phyloP scores from a whole-genome alignment of 2,113 vertebrate genomes.

The Syrrhaptes paradoxus region DNA sequence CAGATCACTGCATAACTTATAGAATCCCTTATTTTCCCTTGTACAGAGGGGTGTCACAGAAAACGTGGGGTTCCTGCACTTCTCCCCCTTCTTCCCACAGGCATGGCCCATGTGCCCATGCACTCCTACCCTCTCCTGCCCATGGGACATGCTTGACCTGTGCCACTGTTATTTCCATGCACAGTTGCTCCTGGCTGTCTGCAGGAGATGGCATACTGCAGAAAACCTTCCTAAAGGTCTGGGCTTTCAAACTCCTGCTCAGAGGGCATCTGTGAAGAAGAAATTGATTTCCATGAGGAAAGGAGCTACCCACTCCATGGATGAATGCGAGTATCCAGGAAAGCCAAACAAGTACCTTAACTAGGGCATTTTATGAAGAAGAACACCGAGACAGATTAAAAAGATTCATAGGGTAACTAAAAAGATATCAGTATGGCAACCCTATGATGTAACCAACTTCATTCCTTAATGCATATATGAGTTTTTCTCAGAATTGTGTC shows the following conservation, averaged over 20 bases:
- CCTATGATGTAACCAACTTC: not conserved
- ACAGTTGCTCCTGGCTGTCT: not conserved
- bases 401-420: not conserved
- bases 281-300: not conserved
- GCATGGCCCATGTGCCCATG: rapidly evolving
- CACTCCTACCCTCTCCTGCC: not conserved
- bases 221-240: not conserved
- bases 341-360: not conserved
- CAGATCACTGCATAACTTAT: not conserved
- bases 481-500: not conserved
- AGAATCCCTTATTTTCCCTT: not conserved
- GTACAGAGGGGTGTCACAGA: not conserved
- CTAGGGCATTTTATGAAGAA: not conserved
- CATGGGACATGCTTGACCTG: not conserved
- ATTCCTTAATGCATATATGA: not conserved
- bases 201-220: not conserved
- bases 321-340: not conserved
- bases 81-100: not conserved
- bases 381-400: not conserved
- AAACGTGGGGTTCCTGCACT: not conserved
- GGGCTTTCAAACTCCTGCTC: not conserved
- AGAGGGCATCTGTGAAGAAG: not conserved
- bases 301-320: rapidly evolving
- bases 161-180: not conserved
- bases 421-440: rapidly evolving